phyloP scores from a whole-genome alignment of 2,888 invertebrate species.

The Ormyrus rosae region DNA sequence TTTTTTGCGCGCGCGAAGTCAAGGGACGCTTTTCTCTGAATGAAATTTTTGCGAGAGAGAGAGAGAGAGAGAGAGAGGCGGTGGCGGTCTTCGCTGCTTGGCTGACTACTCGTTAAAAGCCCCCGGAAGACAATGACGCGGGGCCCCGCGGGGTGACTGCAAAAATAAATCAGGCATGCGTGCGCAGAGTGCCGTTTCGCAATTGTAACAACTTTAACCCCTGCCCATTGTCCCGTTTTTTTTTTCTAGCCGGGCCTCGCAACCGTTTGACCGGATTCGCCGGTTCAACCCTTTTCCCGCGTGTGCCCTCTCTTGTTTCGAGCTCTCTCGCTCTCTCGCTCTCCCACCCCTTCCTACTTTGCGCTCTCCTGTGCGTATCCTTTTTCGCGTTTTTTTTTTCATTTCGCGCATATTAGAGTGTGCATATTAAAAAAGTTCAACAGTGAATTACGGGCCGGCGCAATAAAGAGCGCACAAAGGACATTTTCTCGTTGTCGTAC shows the following conservation, averaged over 20 bases:
- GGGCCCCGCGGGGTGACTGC: slow-evolving; percentile 63
- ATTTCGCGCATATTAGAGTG: slow-evolving; percentile 46
- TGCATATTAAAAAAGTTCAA: slow-evolving; percentile 51
- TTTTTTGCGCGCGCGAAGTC: slow-evolving; percentile 47
- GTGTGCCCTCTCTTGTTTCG: neutral
- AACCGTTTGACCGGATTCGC: slow-evolving; percentile 68
- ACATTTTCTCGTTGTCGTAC: slow-evolving; percentile 34
- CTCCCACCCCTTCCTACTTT: slow-evolving; percentile 15
- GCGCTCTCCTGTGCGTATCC: slow-evolving; percentile 31
- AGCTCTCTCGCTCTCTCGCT: slow-evolving; percentile 15
- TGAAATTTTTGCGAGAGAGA: slow-evolving; percentile 14
- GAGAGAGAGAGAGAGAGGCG: slow-evolving; percentile 6
- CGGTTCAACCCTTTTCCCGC: slow-evolving; percentile 55
- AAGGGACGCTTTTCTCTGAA: slow-evolving; percentile 54
- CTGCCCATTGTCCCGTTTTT: slow-evolving; percentile 64
- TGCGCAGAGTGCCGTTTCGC: slow-evolving; percentile 62
- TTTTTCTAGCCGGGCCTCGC: slow-evolving; percentile 57
- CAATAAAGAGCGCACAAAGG: slow-evolving; percentile 50
- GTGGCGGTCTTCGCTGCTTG: neutral
- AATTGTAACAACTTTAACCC: slow-evolving; percentile 73
- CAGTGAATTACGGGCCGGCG: slow-evolving; percentile 50
- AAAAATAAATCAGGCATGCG: slow-evolving; percentile 69
- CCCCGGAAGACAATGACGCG: slow-evolving; percentile 60
- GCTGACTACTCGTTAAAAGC: slow-evolving; percentile 57
- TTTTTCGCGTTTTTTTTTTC: slow-evolving; percentile 47